These are phyloP conservation scores for Drosophila yooni DNA, from an alignment of 2,888 invertebrate genomes.

Conservation along the genomic window DNA sequence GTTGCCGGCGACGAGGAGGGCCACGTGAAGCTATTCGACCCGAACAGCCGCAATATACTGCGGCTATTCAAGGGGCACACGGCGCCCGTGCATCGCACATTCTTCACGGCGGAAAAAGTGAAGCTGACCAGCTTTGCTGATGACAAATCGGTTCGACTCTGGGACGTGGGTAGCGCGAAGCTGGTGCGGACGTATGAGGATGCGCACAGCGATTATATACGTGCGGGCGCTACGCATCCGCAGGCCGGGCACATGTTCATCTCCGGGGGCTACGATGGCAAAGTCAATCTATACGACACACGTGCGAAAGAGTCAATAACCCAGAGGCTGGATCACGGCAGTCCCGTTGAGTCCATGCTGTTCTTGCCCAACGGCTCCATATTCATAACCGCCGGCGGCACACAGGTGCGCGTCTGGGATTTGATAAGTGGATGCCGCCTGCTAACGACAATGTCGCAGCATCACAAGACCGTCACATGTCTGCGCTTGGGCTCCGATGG, in stretches of 20 bases:
- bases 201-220: constrained; percentile 91
- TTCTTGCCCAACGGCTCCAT: constrained; percentile 96
- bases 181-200: constrained; percentile 88
- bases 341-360: constrained; percentile 94
- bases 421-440: constrained; percentile 92
- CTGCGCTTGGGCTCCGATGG: constrained; percentile 92
- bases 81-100: constrained; percentile 91
- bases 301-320: constrained; percentile 88
- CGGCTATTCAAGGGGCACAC: constrained; percentile 94
- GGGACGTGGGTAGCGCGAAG: constrained; percentile 95
- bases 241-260: constrained; percentile 91
- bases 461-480: constrained; percentile 98
- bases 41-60: constrained; percentile 91
- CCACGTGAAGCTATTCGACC: constrained; percentile 94
- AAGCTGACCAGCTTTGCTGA: constrained; percentile 95
- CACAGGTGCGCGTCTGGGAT: constrained; percentile 97
- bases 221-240: constrained; percentile 93
- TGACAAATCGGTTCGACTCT: constrained; percentile 93
- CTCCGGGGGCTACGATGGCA: constrained; percentile 96
- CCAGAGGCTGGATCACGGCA: constrained; percentile 92
- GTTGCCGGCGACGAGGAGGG: constrained; percentile 96
- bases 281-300: constrained; percentile 94
- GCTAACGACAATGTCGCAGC: constrained; percentile 93
- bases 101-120: constrained; percentile 91
- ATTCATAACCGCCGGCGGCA: constrained; percentile 96